These are phyloP conservation scores for Lycia hirtaria DNA, from an alignment of 2,888 invertebrate species.

Conservation along the genomic window DNA sequence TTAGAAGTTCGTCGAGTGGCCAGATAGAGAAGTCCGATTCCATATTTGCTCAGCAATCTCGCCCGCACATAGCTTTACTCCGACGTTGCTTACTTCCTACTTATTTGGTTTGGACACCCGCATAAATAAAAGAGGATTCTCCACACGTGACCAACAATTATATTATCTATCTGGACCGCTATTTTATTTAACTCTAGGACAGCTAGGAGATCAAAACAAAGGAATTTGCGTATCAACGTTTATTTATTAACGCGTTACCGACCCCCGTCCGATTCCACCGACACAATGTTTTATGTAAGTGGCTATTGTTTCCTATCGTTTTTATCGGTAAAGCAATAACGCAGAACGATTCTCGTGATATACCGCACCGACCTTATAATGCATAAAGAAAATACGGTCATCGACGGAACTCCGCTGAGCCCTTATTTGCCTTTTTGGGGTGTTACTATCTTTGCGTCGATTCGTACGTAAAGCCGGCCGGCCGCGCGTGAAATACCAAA, in stretches of 20 bases:
- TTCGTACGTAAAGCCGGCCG: slow-evolving; percentile 77
- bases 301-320: slow-evolving; percentile 69
- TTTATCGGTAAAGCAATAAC: slow-evolving; percentile 71
- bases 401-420: slow-evolving; percentile 74
- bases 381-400: slow-evolving; percentile 78
- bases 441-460: slow-evolving; percentile 79
- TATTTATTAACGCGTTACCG: slow-evolving; percentile 53
- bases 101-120: slow-evolving; percentile 78
- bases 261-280: slow-evolving; percentile 50
- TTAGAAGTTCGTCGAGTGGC: slow-evolving; percentile 56
- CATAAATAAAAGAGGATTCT: slow-evolving; percentile 72
- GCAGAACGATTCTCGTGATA: slow-evolving; percentile 70
- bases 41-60: slow-evolving; percentile 71
- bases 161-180: slow-evolving; percentile 45
- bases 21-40: slow-evolving; percentile 62
- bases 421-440: slow-evolving; percentile 81
- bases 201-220: slow-evolving; percentile 56
- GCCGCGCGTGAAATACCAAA: slow-evolving; percentile 83
- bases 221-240: slow-evolving; percentile 41
- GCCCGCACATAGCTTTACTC: slow-evolving; percentile 77
- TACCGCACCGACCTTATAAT: slow-evolving; percentile 71
- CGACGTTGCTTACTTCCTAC: slow-evolving; percentile 68
- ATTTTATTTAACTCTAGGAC: slow-evolving; percentile 23
- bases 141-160: slow-evolving; percentile 59
- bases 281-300: slow-evolving; percentile 67